Percentiles rank a stretch among this genome's conserved stretches.
These are phyloP conservation scores for Heterotis niloticus DNA, from an alignment of 2,113 vertebrate genomes.

Conservation along the genomic window DNA sequence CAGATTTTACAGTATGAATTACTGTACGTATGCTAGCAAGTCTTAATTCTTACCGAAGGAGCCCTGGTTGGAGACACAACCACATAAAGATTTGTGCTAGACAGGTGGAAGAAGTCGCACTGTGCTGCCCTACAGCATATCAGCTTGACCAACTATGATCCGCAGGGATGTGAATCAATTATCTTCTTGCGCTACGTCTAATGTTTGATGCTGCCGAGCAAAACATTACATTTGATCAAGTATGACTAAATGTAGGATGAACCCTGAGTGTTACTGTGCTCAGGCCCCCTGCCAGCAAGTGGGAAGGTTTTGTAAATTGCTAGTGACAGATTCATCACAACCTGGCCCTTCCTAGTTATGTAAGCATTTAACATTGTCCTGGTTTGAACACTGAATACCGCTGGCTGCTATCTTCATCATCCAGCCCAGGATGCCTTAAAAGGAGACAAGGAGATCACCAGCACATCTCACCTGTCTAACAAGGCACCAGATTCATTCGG, in stretches of 20 bases:
- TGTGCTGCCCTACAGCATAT: neutral
- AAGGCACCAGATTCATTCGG: conserved; percentile 1
- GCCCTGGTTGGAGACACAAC: neutral
- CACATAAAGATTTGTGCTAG: neutral
- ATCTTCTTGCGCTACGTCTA: conserved; percentile 38
- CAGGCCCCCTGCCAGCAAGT: conserved; percentile 37
- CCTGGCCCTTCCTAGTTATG: conserved; percentile 57
- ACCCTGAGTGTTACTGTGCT: conserved; percentile 31
- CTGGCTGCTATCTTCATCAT: neutral
- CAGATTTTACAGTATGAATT: too few relatives aligned
- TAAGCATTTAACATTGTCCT: conserved; percentile 39
- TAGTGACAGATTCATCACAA: conserved; percentile 57
- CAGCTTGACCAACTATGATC: conserved; percentile 38
- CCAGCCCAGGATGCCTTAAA: neutral
- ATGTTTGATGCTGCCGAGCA: conserved; percentile 36
- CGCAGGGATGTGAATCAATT: conserved; percentile 44
- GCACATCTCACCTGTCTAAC: conserved; percentile 8
- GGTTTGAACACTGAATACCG: neutral
- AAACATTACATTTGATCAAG: conserved; percentile 34
- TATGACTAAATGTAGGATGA: conserved; percentile 45
- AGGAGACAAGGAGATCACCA: neutral
- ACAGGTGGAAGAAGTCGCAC: conserved; percentile 19
- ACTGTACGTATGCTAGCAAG: neutral
- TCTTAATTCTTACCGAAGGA: neutral
- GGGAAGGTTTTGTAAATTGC: conserved; percentile 46